Evolutionary conservation across 1,140 invertebrate species (phyloP).

Genomic region (Latrodectus geometricus): DNA sequence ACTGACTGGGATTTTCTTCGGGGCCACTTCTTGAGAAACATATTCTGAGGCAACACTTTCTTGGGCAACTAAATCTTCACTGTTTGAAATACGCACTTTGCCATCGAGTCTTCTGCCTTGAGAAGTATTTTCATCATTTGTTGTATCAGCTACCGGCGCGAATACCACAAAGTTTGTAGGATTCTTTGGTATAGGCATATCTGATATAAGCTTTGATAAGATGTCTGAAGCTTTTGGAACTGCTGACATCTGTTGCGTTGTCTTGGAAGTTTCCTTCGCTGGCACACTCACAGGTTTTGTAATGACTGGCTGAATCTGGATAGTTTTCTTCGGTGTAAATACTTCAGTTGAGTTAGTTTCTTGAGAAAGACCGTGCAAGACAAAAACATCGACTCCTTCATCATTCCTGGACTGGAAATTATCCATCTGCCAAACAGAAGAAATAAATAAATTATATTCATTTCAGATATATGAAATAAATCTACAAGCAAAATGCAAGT

Average conservation of each 20-base stretch:
- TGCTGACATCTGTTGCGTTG: not conserved
- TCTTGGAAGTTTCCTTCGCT: not conserved
- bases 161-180: slow-evolving; percentile 48
- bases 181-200: slow-evolving; percentile 48
- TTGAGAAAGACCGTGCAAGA: slow-evolving; percentile 5
- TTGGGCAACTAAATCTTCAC: slow-evolving; percentile 43
- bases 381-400: slow-evolving; percentile 35
- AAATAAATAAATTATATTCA: not conserved
- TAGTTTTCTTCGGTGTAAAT: not conserved
- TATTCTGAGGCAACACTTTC: slow-evolving; percentile 23
- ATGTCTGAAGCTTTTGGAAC: slow-evolving; percentile 29
- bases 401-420: slow-evolving; percentile 20
- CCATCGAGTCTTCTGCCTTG: slow-evolving; percentile 33
- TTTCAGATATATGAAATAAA: not conserved
- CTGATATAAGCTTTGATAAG: slow-evolving; percentile 46
- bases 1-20: not conserved
- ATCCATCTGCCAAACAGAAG: slow-evolving; percentile 35
- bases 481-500: not conserved
- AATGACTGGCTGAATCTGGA: not conserved
- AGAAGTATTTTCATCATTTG: not conserved
- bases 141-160: slow-evolving; percentile 45
- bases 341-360: not conserved
- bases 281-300: not conserved
- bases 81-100: slow-evolving; percentile 3
- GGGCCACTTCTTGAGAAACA: not conserved